Conservation (phyloP, 2,888 invertebrate genomes). For the Tigriopus californicus region DNA sequence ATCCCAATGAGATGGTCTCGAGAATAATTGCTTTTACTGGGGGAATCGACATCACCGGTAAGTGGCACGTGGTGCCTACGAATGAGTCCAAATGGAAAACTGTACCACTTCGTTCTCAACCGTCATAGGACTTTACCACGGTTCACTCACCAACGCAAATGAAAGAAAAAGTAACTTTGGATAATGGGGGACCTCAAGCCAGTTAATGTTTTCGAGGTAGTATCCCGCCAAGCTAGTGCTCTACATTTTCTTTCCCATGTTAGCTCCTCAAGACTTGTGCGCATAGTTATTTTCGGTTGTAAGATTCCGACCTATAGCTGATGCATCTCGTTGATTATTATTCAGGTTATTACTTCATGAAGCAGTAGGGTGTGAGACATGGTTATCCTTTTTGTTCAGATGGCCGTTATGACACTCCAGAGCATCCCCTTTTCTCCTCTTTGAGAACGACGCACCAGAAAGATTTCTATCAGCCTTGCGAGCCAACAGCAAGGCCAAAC, state of each 20-base stretch:
- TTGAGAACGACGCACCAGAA: slow-evolving; percentile 17
- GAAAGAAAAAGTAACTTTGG: too few species aligned
- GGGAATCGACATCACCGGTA: slow-evolving; percentile 19
- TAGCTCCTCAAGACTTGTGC: too few species aligned
- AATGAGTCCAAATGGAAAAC: too few species aligned
- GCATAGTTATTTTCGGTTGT: too few species aligned
- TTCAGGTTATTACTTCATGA: neutral
- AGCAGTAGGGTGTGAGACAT: neutral
- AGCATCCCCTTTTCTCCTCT: slow-evolving; percentile 18
- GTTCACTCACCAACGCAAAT: too few species aligned
- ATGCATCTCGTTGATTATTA: neutral
- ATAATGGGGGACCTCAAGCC: too few species aligned
- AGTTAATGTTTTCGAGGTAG: too few species aligned
- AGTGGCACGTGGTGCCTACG: neutral
- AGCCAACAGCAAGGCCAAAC: slow-evolving; percentile 17
- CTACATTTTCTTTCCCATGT: too few species aligned
- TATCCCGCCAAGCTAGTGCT: too few species aligned
- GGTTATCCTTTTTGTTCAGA: neutral
- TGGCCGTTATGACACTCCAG: slow-evolving; percentile 18
- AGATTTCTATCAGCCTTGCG: slow-evolving; percentile 19
- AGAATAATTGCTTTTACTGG: slow-evolving; percentile 19
- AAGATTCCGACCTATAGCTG: too few species aligned
- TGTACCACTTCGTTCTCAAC: too few species aligned
- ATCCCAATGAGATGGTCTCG: slow-evolving; percentile 16
- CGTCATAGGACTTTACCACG: too few species aligned